Percentiles rank a stretch among this genome's conserved stretches.
phyloP scores from a whole-genome alignment of 2,888 invertebrate genomes.

The Drosophila testacea region DNA sequence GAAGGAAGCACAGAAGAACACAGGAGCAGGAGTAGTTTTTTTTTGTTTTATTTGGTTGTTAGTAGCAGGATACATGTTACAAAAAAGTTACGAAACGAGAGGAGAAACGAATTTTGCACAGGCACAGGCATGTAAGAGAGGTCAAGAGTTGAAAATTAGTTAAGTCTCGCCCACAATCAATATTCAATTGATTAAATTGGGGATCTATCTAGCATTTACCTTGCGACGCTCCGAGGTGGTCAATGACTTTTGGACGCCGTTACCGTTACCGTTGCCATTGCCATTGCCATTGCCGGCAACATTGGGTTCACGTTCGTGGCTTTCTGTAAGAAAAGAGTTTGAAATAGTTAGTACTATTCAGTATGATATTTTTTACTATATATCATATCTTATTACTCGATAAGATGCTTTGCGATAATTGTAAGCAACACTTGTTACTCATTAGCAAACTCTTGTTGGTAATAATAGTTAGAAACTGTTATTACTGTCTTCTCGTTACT shows the following conservation, averaged over 20 bases:
- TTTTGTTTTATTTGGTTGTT: conserved; percentile 43
- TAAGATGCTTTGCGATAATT: too few species aligned
- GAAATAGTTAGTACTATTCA: too few species aligned
- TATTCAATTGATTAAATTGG: not conserved
- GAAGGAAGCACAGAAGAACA: conserved; percentile 43
- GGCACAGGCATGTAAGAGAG: conserved; percentile 71
- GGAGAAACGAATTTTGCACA: conserved; percentile 49
- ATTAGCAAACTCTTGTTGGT: too few species aligned
- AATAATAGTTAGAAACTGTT: too few species aligned
- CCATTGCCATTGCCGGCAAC: too few species aligned
- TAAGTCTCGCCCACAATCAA: conserved; percentile 8
- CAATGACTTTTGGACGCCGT: conserved; percentile 89
- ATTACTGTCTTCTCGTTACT: too few species aligned
- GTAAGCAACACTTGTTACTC: too few species aligned
- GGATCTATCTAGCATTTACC: conserved; percentile 81
- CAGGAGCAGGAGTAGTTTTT: conserved; percentile 26
- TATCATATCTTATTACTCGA: too few species aligned
- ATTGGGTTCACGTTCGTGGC: conserved; percentile 47
- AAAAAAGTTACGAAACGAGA: conserved; percentile 32
- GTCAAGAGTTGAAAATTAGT: conserved; percentile 47
- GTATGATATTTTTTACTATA: too few species aligned
- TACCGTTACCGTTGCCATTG: conserved; percentile 71
- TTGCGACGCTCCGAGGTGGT: conserved; percentile 93
- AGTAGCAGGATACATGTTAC: conserved; percentile 45
- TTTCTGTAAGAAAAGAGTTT: conserved; percentile 40